Percentiles rank a stretch among this genome's conserved stretches.
Conservation (phyloP, 35 echinoderm and acorn worm genomes). For the Apostichopus parvimensis region DNA sequence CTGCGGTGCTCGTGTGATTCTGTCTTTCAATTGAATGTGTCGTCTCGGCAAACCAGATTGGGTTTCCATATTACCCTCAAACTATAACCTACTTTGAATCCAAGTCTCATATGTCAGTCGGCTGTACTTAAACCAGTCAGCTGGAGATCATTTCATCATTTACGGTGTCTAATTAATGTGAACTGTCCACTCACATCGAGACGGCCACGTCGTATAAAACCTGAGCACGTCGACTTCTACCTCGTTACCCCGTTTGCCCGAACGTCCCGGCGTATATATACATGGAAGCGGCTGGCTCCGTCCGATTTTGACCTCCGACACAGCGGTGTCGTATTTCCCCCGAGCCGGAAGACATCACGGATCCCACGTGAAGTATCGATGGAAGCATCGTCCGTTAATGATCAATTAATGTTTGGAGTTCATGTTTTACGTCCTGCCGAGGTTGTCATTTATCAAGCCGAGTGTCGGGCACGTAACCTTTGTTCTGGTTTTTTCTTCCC, state of each 20-base stretch:
- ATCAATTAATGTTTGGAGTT: conserved; percentile 9
- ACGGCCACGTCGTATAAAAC: no score
- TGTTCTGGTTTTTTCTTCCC: not conserved
- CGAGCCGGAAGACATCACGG: not conserved
- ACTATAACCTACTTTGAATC: not conserved
- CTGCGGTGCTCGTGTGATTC: not conserved
- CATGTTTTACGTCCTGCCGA: not conserved
- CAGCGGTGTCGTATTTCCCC: no score
- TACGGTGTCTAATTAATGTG: conserved; percentile 3
- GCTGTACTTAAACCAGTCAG: not conserved
- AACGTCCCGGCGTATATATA: no score
- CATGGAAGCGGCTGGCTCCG: not conserved
- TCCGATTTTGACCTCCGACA: not conserved
- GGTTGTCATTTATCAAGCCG: not conserved
- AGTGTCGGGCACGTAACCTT: not conserved
- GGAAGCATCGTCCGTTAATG: not conserved
- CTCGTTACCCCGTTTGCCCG: no score
- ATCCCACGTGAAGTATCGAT: not conserved
- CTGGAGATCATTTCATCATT: not conserved
- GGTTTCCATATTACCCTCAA: not conserved
- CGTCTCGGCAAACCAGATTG: not conserved
- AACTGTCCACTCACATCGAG: not conserved
- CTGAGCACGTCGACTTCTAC: no score
- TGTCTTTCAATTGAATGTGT: not conserved
- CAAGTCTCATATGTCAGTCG: not conserved